Percentiles rank a stretch among this genome's conserved stretches.
phyloP scores from a whole-genome alignment of 2,888 invertebrate species.

The Drepana falcataria region DNA sequence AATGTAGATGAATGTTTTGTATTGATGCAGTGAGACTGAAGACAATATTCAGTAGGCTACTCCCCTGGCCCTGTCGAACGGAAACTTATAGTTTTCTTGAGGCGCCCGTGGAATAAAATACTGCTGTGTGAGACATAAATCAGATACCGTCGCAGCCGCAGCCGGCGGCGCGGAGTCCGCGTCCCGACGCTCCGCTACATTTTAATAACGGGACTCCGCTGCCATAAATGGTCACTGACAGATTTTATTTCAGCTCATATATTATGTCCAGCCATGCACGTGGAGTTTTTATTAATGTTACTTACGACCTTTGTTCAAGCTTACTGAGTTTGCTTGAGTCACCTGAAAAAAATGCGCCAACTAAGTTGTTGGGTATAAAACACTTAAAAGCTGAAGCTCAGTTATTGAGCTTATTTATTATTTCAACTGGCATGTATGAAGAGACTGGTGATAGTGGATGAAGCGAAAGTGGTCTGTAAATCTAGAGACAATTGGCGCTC shows the following conservation, averaged over 20 bases:
- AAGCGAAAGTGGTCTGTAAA: too few relatives aligned
- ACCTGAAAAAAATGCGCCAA: neutral
- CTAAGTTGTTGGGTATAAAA: too few relatives aligned
- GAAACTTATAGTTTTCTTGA: slow-evolving; percentile 79
- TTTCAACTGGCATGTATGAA: too few relatives aligned
- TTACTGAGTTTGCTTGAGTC: neutral
- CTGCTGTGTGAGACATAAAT: slow-evolving; percentile 74
- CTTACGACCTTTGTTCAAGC: slow-evolving; percentile 1
- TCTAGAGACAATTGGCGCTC: too few relatives aligned
- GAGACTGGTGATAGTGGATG: too few relatives aligned
- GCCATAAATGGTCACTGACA: slow-evolving; percentile 72
- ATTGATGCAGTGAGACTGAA: slow-evolving; percentile 71
- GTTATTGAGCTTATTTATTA: too few relatives aligned
- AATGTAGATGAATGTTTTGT: slow-evolving; percentile 71
- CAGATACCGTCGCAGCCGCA: slow-evolving; percentile 67
- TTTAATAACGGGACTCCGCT: slow-evolving; percentile 70
- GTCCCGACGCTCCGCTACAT: slow-evolving; percentile 50
- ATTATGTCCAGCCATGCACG: slow-evolving; percentile 55
- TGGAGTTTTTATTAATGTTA: slow-evolving; percentile 56
- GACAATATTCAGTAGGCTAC: slow-evolving; percentile 76
- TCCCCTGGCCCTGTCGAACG: slow-evolving; percentile 74
- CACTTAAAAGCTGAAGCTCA: too few relatives aligned
- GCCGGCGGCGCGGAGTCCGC: slow-evolving; percentile 47
- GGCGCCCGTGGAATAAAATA: slow-evolving; percentile 78
- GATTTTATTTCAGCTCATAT: slow-evolving; percentile 73